These are phyloP conservation scores for Drosophila jambulina DNA, from an alignment of 1,140 invertebrate species.

Conservation along the genomic window DNA sequence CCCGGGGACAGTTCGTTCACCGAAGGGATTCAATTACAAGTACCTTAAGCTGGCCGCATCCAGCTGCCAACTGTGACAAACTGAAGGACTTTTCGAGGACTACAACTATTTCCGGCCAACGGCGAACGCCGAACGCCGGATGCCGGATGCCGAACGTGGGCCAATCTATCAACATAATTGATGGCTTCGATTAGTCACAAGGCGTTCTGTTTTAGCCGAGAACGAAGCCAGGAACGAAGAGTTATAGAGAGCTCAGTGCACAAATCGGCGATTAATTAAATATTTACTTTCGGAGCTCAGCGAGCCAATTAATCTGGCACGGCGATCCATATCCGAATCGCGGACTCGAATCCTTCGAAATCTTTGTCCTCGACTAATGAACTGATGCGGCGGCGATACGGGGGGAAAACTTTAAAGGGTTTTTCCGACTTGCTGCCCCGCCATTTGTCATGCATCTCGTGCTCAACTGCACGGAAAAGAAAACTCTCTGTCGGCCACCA, in stretches of 20 bases:
- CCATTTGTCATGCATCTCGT: slow-evolving; percentile 78
- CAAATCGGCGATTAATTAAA: slow-evolving; percentile 82
- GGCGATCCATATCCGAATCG: slow-evolving; percentile 36
- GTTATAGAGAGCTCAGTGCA: slow-evolving; percentile 71
- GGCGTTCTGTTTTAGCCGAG: slow-evolving; percentile 51
- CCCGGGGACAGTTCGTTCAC: slow-evolving; percentile 34
- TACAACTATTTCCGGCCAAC: slow-evolving; percentile 31
- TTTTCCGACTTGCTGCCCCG: slow-evolving; percentile 37
- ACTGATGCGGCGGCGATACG: slow-evolving; percentile 48
- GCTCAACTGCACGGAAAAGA: slow-evolving; percentile 84
- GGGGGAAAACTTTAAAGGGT: slow-evolving; percentile 42
- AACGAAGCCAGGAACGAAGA: slow-evolving; percentile 17
- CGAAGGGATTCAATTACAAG: slow-evolving; percentile 69
- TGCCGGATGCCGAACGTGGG: slow-evolving; percentile 45
- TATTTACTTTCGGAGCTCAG: slow-evolving; percentile 59
- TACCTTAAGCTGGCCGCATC: slow-evolving; percentile 60
- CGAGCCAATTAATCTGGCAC: slow-evolving; percentile 70
- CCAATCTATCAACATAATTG: slow-evolving; percentile 84
- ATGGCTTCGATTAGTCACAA: slow-evolving; percentile 84
- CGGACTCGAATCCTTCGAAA: slow-evolving; percentile 18
- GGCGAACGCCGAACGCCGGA: not conserved
- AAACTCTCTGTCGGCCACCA: slow-evolving; percentile 29
- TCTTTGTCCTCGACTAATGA: slow-evolving; percentile 74
- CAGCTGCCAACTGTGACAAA: slow-evolving; percentile 77
- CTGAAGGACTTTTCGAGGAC: slow-evolving; percentile 46